Conservation (phyloP, 2,113 vertebrate genomes). For the Catharus minimus region DNA sequence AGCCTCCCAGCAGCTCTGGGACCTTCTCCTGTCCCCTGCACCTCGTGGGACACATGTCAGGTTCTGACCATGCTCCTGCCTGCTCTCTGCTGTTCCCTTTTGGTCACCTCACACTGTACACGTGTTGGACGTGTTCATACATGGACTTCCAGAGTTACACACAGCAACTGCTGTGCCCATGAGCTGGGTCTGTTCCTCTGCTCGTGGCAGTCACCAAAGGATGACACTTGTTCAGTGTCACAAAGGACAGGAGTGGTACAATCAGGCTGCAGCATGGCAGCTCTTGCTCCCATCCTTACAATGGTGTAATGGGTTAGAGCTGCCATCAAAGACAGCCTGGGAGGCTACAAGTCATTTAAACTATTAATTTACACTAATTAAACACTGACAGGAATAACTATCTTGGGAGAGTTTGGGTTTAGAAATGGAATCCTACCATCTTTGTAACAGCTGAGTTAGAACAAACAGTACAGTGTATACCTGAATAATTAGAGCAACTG, state of each 20-base stretch:
- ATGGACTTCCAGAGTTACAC: fast-evolving
- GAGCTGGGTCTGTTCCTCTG: neutral
- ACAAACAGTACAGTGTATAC: neutral
- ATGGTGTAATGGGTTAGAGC: neutral
- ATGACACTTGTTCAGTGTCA: neutral
- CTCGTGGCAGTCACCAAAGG: neutral
- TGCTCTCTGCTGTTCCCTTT: fast-evolving
- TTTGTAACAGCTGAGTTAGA: neutral
- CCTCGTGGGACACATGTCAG: fast-evolving
- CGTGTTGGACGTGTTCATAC: fast-evolving
- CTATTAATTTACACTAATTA: slow-evolving; percentile 45
- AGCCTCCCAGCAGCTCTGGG: neutral
- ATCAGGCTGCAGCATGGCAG: neutral
- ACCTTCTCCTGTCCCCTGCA: neutral
- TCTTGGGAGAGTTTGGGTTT: slow-evolving; percentile 26
- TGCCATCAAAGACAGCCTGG: neutral
- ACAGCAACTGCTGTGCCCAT: neutral
- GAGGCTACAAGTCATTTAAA: slow-evolving; percentile 22
- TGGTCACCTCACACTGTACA: neutral
- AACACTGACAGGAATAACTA: slow-evolving; percentile 4
- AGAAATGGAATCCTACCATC: neutral
- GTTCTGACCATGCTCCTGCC: fast-evolving
- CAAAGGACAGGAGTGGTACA: neutral
- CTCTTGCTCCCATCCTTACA: neutral
- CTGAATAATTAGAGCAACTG: neutral